Percentiles rank a stretch among this genome's conserved stretches.
Conservation (phyloP, 2,888 invertebrate species). For the Spicauda simplicius region DNA sequence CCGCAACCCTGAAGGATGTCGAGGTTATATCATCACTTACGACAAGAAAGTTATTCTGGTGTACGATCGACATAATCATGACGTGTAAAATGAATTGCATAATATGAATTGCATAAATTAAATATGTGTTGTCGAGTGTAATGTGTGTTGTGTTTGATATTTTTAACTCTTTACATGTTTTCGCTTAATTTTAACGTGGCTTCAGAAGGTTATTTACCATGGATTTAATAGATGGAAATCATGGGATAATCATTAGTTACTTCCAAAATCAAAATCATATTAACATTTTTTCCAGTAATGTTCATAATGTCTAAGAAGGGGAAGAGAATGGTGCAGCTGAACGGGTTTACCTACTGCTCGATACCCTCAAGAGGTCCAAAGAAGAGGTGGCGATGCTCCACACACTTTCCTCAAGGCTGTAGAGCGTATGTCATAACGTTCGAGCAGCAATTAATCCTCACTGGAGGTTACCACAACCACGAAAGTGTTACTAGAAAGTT, state of each 20-base stretch:
- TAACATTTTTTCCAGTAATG: slow-evolving; percentile 7
- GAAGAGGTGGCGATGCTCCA: slow-evolving; percentile 59
- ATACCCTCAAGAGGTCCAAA: slow-evolving; percentile 41
- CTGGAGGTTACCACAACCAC: slow-evolving; percentile 37
- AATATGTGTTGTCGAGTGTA: too few species aligned
- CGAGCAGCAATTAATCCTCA: slow-evolving; percentile 33
- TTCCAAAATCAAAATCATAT: background rate
- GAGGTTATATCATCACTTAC: slow-evolving; percentile 27
- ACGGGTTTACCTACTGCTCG: slow-evolving; percentile 52
- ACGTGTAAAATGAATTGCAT: background rate
- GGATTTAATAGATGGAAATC: background rate
- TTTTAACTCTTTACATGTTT: too few species aligned
- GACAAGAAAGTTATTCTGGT: slow-evolving; percentile 7
- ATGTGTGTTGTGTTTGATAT: too few species aligned
- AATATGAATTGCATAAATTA: background rate
- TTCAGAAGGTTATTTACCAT: background rate
- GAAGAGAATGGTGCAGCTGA: slow-evolving; percentile 45
- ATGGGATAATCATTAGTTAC: background rate
- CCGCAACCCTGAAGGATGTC: slow-evolving; percentile 45
- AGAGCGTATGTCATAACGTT: slow-evolving; percentile 36
- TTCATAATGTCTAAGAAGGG: slow-evolving; percentile 9
- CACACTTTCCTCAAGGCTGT: slow-evolving; percentile 47
- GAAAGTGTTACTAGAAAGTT: slow-evolving; percentile 3
- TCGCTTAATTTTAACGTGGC: too few species aligned
- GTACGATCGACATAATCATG: slow-evolving; percentile 6